A percentile compares a stretch with the other conserved stretches of the same genome.
phyloP scores from a whole-genome alignment of 35 echinoderm and acorn worm species.

The Amphiura filiformis region DNA sequence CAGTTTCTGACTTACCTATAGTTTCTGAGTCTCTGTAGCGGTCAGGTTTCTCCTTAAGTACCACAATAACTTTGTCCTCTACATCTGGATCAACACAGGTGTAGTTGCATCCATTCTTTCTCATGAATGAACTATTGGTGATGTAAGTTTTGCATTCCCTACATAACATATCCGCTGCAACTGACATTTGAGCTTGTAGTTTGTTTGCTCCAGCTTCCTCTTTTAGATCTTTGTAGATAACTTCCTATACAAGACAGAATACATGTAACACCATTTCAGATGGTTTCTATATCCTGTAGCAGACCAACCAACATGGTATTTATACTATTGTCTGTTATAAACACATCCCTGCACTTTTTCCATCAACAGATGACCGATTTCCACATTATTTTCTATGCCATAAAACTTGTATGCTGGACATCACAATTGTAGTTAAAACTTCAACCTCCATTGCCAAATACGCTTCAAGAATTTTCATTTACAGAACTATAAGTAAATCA shows the following conservation, averaged over 20 bases:
- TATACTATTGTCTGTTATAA: background rate
- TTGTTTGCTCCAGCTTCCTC: background rate
- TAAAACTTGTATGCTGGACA: too few relatives aligned
- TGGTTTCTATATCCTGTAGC: background rate
- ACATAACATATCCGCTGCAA: constrained; percentile 28
- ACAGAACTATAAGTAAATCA: too few relatives aligned
- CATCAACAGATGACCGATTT: too few relatives aligned
- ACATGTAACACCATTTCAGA: background rate
- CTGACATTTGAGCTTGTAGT: background rate
- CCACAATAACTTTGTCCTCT: background rate
- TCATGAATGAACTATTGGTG: constrained; percentile 27
- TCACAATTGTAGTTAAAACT: too few relatives aligned
- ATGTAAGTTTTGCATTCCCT: constrained; percentile 35
- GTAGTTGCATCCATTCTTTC: constrained; percentile 3
- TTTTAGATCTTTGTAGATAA: background rate
- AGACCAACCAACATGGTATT: background rate
- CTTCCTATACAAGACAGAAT: background rate
- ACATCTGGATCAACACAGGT: constrained; percentile 19
- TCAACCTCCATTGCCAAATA: too few relatives aligned
- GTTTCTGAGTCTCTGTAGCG: background rate
- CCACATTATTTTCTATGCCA: too few relatives aligned
- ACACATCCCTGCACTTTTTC: background rate
- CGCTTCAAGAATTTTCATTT: too few relatives aligned
- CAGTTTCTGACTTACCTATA: background rate
- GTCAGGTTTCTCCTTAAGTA: background rate